These are phyloP conservation scores for Plectropomus leopardus DNA, from an alignment of 2,113 vertebrate species.

Conservation along the genomic window DNA sequence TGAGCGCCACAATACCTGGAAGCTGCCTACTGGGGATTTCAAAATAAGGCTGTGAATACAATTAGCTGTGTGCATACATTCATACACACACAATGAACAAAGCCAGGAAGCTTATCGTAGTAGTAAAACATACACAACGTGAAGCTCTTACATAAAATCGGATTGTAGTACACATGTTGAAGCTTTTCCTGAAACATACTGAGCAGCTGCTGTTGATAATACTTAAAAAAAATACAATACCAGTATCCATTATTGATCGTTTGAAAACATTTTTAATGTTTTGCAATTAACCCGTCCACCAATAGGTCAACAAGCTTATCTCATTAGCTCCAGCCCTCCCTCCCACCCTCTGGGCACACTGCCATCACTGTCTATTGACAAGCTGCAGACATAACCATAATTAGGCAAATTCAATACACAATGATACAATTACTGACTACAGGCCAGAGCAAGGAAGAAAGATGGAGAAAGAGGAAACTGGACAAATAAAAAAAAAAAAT, in stretches of 20 bases:
- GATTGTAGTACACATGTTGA: conserved; percentile 26
- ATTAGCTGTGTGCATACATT: background rate
- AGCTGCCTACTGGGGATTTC: conserved; percentile 62
- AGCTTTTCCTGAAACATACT: conserved; percentile 9
- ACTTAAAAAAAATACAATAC: background rate
- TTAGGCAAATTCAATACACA: conserved; percentile 22
- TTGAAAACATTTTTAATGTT: background rate
- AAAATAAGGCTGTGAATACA: conserved; percentile 67
- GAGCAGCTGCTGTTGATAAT: background rate
- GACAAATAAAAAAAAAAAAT: background rate
- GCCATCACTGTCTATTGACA: conserved; percentile 2
- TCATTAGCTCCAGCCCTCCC: background rate
- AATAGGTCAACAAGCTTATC: conserved; percentile 9
- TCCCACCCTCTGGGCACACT: background rate
- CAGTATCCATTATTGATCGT: background rate
- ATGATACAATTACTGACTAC: conserved; percentile 16
- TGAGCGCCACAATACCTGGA: conserved; percentile 75
- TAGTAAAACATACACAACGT: conserved; percentile 58
- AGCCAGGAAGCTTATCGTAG: conserved; percentile 66
- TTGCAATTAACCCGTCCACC: background rate
- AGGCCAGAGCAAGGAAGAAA: background rate
- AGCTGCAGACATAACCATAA: conserved; percentile 1
- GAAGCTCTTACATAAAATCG: conserved; percentile 42
- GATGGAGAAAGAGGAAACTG: conserved; percentile 18
- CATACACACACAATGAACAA: conserved; percentile 60